phyloP scores from a whole-genome alignment of 2,888 invertebrate genomes.

The Tipula unca region DNA sequence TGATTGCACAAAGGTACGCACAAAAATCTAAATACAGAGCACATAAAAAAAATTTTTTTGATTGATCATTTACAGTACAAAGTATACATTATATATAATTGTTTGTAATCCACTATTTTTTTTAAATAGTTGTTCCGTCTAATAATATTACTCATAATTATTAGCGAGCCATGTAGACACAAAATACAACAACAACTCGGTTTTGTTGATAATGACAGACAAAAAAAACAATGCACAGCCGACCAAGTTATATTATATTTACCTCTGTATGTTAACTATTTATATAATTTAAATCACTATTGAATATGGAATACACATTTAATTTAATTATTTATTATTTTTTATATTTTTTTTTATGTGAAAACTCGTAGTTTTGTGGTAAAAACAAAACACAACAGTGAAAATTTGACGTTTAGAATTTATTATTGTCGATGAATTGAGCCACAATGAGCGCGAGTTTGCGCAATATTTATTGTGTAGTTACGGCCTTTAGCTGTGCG shows the following conservation, averaged over 20 bases:
- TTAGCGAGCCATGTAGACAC: background rate
- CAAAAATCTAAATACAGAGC: background rate
- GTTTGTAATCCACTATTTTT: background rate
- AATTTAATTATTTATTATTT: background rate
- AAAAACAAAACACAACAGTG: background rate
- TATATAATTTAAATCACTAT: background rate
- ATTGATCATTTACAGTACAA: background rate
- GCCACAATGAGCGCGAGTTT: background rate
- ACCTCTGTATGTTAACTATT: background rate
- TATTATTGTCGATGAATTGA: background rate
- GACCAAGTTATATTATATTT: background rate
- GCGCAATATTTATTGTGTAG: background rate
- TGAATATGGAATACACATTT: background rate
- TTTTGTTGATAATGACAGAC: slow-evolving; percentile 4
- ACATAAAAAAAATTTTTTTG: background rate
- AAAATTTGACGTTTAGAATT: background rate
- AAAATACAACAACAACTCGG: background rate
- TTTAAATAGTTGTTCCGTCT: background rate
- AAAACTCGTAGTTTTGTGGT: background rate
- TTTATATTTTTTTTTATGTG: background rate
- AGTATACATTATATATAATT: background rate
- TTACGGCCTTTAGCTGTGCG: background rate
- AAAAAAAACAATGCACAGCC: background rate
- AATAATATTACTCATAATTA: background rate
- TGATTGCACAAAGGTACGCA: background rate